phyloP scores from a whole-genome alignment of 2,113 vertebrate species.

The Microtus pennsylvanicus region DNA sequence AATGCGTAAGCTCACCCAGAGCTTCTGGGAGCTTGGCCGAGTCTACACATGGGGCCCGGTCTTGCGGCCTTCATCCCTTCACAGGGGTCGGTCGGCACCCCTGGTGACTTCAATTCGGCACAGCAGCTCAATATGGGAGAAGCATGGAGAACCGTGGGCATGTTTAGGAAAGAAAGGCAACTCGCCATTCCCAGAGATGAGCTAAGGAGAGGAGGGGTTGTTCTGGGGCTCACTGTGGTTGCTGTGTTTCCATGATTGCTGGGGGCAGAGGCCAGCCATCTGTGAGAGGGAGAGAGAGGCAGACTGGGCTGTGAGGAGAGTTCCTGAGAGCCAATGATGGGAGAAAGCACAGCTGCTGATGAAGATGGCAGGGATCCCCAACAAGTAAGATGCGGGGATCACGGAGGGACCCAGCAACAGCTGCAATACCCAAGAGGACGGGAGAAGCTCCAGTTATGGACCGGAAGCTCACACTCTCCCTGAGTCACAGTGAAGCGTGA shows the following conservation, averaged over 20 bases:
- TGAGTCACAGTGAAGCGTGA: not conserved
- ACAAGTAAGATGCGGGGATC: not conserved
- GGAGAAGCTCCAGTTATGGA: not conserved
- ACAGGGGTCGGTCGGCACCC: not conserved
- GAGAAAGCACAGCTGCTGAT: not conserved
- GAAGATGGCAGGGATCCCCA: too few relatives aligned
- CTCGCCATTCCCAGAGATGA: too few relatives aligned
- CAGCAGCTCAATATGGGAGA: not conserved
- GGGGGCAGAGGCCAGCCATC: not conserved
- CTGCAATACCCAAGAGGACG: not conserved
- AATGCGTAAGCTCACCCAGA: not conserved
- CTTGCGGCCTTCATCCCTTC: not conserved
- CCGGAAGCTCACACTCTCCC: not conserved
- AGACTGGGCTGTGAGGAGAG: not conserved
- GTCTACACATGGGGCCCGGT: not conserved
- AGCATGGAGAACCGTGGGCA: rapidly evolving
- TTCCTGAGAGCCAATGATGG: too few relatives aligned
- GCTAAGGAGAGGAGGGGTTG: too few relatives aligned
- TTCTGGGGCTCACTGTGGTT: not conserved
- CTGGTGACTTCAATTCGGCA: not conserved
- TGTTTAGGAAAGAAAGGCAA: not conserved
- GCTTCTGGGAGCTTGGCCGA: not conserved
- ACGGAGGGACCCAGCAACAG: not conserved
- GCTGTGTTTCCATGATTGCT: not conserved
- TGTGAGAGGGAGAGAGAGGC: not conserved